Conservation (phyloP, 2,797 vertebrate genomes). For the Epinephelus coioides region DNA sequence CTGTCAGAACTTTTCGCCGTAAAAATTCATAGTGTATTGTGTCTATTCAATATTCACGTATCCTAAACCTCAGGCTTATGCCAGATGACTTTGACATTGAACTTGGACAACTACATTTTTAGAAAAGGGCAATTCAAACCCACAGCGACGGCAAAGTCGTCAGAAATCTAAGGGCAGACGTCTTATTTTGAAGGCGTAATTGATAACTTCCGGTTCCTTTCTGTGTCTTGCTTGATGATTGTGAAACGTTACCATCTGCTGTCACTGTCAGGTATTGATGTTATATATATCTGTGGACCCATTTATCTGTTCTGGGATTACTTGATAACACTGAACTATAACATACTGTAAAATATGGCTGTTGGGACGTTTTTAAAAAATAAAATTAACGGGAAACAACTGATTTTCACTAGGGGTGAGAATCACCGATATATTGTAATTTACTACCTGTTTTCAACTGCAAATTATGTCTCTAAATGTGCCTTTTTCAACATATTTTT, state of each 20-base stretch:
- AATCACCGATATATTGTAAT: too few relatives aligned
- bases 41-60: fast-evolving
- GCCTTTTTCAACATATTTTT: too few relatives aligned
- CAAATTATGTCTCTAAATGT: too few relatives aligned
- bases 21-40: fast-evolving
- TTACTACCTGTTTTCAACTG: too few relatives aligned
- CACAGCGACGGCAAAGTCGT: fast-evolving
- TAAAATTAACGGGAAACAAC: too few relatives aligned
- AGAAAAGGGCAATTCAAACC: fast-evolving
- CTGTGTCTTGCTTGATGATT: background rate
- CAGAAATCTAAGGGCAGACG: fast-evolving
- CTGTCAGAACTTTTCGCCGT: background rate
- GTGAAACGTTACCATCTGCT: background rate
- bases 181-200: constrained; percentile 51
- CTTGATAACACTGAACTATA: too few relatives aligned
- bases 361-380: too few relatives aligned
- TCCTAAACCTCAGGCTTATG: fast-evolving
- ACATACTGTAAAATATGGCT: too few relatives aligned
- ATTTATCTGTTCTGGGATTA: background rate
- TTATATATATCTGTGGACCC: background rate
- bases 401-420: too few relatives aligned
- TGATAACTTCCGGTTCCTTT: background rate
- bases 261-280: background rate
- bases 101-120: fast-evolving
- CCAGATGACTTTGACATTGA: background rate